A percentile compares a stretch with the other conserved stretches of the same genome.
Conservation (phyloP, 2,888 invertebrate species). For the Papilio protenor region DNA sequence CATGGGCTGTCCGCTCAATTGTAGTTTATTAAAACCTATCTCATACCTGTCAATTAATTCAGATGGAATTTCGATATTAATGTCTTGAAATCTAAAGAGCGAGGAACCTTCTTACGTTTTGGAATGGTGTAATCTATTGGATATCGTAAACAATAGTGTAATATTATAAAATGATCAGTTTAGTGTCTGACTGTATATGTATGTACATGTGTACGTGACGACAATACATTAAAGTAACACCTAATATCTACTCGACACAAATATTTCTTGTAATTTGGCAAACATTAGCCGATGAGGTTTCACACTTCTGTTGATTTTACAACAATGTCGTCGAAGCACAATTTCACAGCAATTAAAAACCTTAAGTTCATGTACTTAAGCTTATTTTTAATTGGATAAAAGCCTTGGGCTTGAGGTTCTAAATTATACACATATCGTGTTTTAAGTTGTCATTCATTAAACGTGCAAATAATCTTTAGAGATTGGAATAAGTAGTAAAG, state of each 20-base stretch:
- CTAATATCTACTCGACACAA: background rate
- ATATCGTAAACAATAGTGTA: background rate
- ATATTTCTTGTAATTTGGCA: background rate
- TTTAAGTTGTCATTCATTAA: slow-evolving; percentile 6
- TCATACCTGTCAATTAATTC: no score
- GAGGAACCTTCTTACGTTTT: no score
- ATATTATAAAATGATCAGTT: background rate
- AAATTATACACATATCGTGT: background rate
- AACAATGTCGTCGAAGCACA: slow-evolving; percentile 1
- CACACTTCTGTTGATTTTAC: slow-evolving; percentile 18
- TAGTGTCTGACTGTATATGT: background rate
- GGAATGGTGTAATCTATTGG: no score
- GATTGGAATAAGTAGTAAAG: background rate
- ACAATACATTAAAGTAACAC: background rate
- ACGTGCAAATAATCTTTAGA: background rate
- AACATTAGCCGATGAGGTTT: slow-evolving; percentile 5
- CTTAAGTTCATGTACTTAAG: background rate
- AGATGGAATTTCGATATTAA: no score
- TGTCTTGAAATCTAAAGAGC: no score
- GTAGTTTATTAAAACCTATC: no score
- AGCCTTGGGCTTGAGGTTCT: background rate
- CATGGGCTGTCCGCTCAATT: no score
- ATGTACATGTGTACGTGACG: background rate
- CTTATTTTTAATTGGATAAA: background rate
- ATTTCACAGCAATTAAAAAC: background rate